A percentile compares a stretch with the other conserved stretches of the same genome.
Evolutionary conservation across 2,113 vertebrate species (phyloP).

Genomic region (Platichthys flesus): DNA sequence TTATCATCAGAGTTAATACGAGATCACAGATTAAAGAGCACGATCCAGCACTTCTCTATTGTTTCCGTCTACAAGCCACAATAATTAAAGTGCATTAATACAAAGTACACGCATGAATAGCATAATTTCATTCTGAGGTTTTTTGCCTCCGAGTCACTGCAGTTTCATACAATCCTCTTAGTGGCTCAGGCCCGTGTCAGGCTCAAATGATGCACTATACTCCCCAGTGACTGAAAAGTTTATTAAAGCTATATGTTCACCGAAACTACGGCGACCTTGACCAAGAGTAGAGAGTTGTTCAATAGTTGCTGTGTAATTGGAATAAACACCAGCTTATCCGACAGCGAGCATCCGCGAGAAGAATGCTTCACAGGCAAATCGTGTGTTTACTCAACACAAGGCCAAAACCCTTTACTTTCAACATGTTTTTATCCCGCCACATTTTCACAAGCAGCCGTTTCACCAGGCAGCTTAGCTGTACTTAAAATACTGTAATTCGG

Average conservation of each 20-base stretch:
- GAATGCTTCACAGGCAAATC: slow-evolving; percentile 59
- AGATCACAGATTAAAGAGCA: not conserved
- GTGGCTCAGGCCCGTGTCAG: slow-evolving; percentile 44
- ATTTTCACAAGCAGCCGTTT: slow-evolving; percentile 59
- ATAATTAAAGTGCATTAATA: slow-evolving; percentile 37
- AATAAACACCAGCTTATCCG: slow-evolving; percentile 77
- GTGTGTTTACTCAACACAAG: slow-evolving; percentile 71
- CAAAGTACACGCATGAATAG: slow-evolving; percentile 32
- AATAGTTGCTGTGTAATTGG: slow-evolving; percentile 66
- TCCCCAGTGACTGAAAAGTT: slow-evolving; percentile 44
- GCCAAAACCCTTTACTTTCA: slow-evolving; percentile 68
- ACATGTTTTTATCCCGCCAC: slow-evolving; percentile 57
- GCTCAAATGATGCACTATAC: slow-evolving; percentile 37
- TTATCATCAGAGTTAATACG: slow-evolving; percentile 8
- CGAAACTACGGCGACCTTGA: slow-evolving; percentile 70
- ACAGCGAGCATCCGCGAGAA: slow-evolving; percentile 13
- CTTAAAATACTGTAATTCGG: slow-evolving; percentile 78
- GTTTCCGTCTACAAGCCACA: slow-evolving; percentile 25
- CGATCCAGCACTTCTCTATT: slow-evolving; percentile 18
- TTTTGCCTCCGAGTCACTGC: slow-evolving; percentile 52
- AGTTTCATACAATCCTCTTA: slow-evolving; percentile 65
- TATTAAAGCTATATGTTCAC: slow-evolving; percentile 50
- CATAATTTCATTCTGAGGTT: slow-evolving; percentile 41
- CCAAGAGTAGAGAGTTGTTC: slow-evolving; percentile 49
- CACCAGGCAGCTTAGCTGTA: slow-evolving; percentile 67